Evolutionary conservation across 2,113 vertebrate genomes (phyloP).

Genomic region (Oreochromis niloticus): DNA sequence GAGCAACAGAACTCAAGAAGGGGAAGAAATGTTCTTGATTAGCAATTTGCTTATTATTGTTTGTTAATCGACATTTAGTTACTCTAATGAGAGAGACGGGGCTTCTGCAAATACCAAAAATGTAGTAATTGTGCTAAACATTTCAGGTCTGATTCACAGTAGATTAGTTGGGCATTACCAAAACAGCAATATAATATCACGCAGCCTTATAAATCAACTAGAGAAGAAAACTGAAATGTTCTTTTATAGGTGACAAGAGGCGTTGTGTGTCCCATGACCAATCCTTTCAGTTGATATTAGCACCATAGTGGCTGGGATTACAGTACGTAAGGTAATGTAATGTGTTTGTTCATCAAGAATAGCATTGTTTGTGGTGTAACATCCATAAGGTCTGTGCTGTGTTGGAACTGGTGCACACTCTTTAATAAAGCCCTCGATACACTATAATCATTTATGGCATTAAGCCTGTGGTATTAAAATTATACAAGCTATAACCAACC

Average conservation of each 20-base stretch:
- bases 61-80: background rate
- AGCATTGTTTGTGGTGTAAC: background rate
- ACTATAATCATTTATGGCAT: background rate
- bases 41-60: background rate
- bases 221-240: background rate
- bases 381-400: background rate
- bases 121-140: background rate
- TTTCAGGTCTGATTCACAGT: background rate
- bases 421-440: background rate
- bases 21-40: background rate
- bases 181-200: background rate
- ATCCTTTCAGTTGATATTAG: background rate
- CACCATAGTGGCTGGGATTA: background rate
- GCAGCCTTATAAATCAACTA: fast-evolving
- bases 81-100: background rate
- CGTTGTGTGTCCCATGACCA: background rate
- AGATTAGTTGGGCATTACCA: background rate
- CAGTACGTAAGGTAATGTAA: background rate
- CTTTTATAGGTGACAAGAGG: background rate
- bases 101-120: background rate
- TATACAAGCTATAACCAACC: background rate
- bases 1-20: background rate
- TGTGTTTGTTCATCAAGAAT: background rate
- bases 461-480: background rate
- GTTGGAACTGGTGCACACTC: background rate